Percentiles rank a stretch among this genome's conserved stretches.
Conservation (phyloP, 2,888 invertebrate species). For the Pomacea canaliculata region DNA sequence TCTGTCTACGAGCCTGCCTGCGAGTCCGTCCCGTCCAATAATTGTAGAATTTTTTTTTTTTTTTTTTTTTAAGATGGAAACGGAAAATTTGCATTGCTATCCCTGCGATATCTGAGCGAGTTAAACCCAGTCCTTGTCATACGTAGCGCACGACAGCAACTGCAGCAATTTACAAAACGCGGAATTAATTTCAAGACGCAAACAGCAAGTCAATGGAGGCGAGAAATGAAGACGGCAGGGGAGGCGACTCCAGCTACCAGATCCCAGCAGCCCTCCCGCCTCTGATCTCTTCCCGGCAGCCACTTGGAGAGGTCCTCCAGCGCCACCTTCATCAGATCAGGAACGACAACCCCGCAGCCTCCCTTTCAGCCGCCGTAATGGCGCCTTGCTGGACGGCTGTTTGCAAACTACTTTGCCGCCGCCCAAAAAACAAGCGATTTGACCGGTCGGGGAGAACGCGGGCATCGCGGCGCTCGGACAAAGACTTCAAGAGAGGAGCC, state of each 20-base stretch:
- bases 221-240: slow-evolving; percentile 15
- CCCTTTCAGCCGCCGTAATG: slow-evolving; percentile 25
- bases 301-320: slow-evolving; percentile 12
- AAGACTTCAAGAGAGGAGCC: slow-evolving; percentile 18
- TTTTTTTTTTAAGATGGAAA: too few relatives aligned
- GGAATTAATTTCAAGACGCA: slow-evolving; percentile 23
- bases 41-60: too few relatives aligned
- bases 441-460: slow-evolving; percentile 14
- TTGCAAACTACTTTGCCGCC: slow-evolving; percentile 29
- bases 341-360: slow-evolving; percentile 22
- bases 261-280: slow-evolving; percentile 4
- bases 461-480: background rate
- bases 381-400: slow-evolving; percentile 21
- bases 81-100: too few relatives aligned
- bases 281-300: slow-evolving; percentile 17
- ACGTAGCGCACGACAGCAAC: slow-evolving; percentile 2
- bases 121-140: background rate
- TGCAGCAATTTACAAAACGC: slow-evolving; percentile 24
- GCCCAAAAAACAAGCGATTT: slow-evolving; percentile 24
- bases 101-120: too few relatives aligned
- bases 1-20: too few relatives aligned
- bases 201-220: slow-evolving; percentile 17
- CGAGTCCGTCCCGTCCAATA: too few relatives aligned
- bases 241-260: slow-evolving; percentile 6
- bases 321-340: slow-evolving; percentile 29